A percentile compares a stretch with the other conserved stretches of the same genome.
phyloP scores from a whole-genome alignment of 2,888 invertebrate species.

The Hartigia nigra region DNA sequence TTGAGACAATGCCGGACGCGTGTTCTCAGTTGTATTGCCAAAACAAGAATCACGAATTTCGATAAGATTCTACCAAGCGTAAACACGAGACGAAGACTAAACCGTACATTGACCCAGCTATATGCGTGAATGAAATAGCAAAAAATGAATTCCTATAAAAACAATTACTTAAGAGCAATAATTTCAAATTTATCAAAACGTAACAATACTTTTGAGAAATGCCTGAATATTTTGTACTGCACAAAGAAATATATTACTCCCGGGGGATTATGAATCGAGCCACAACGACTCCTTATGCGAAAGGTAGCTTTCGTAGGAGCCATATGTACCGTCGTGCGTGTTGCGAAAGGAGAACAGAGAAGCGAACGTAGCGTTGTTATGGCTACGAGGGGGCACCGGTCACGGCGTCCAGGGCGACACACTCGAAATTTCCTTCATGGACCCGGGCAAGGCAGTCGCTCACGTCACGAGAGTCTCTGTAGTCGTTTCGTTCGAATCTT shows the following conservation, averaged over 20 bases:
- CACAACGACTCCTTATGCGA: background rate
- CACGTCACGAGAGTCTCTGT: background rate
- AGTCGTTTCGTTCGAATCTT: background rate
- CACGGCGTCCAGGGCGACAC: constrained; percentile 33
- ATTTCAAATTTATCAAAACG: background rate
- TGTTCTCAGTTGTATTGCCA: constrained; percentile 36
- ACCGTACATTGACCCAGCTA: background rate
- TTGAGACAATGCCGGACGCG: constrained; percentile 37
- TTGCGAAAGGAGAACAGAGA: constrained; percentile 24
- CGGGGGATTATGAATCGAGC: background rate
- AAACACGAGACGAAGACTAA: background rate
- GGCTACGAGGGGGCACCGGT: constrained; percentile 56
- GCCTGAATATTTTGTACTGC: background rate
- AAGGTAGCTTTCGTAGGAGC: background rate
- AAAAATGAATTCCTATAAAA: background rate
- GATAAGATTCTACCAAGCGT: constrained; percentile 33
- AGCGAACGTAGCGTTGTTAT: constrained; percentile 54
- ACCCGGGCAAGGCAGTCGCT: background rate
- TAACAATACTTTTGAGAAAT: background rate
- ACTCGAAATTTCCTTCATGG: constrained; percentile 15
- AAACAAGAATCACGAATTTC: constrained; percentile 29
- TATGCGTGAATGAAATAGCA: background rate
- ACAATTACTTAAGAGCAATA: background rate
- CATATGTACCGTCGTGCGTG: background rate
- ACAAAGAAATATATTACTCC: background rate